These are phyloP conservation scores for Rhipidura dahli DNA, from an alignment of 2,113 vertebrate genomes.

Conservation along the genomic window DNA sequence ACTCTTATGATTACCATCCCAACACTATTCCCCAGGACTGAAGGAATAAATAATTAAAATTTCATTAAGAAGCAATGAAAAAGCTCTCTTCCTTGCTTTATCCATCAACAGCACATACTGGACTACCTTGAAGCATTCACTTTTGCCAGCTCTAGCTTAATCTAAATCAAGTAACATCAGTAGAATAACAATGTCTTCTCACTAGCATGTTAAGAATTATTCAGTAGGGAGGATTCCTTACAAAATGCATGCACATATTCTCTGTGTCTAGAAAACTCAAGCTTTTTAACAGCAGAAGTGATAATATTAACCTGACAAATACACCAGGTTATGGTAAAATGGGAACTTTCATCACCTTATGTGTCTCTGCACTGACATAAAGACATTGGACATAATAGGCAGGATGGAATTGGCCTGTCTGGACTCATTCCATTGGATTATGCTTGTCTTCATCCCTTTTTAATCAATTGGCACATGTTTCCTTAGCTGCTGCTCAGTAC, in stretches of 20 bases:
- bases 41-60: constrained; percentile 4
- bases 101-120: neutral
- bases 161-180: neutral
- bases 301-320: neutral
- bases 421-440: neutral
- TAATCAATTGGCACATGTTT: neutral
- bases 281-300: neutral
- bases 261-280: neutral
- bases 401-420: neutral
- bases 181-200: neutral
- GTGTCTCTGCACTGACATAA: neutral
- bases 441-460: neutral
- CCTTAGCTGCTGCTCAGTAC: neutral
- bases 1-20: neutral
- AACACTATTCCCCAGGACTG: neutral
- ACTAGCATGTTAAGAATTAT: neutral
- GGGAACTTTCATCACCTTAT: neutral
- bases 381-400: neutral
- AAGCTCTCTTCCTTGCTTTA: neutral
- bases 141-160: neutral
- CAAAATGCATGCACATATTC: neutral
- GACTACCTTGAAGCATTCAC: neutral
- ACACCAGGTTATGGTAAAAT: neutral
- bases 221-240: neutral
- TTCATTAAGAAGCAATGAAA: neutral